Conservation (phyloP, 2,797 vertebrate genomes). For the Streptopelia turtur region DNA sequence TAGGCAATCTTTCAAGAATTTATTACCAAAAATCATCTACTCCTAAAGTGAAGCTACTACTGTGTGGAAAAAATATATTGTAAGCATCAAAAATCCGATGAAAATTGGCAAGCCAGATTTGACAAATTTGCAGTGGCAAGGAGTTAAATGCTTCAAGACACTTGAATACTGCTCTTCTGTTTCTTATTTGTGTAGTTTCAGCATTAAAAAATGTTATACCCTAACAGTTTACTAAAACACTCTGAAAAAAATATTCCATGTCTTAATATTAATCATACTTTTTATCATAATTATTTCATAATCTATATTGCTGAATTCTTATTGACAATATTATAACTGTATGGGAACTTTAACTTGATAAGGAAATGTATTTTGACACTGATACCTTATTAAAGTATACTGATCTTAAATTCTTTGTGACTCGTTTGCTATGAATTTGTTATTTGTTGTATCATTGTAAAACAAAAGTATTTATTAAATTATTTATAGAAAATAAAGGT, state of each 20-base stretch:
- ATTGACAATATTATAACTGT: slow-evolving; percentile 89
- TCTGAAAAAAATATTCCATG: slow-evolving; percentile 78
- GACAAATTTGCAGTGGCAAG: slow-evolving; percentile 53
- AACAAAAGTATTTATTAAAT: slow-evolving; percentile 70
- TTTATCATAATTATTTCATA: slow-evolving; percentile 83
- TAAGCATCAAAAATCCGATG: neutral
- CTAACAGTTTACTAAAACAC: slow-evolving; percentile 82
- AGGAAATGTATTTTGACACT: slow-evolving; percentile 98
- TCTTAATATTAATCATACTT: slow-evolving; percentile 86
- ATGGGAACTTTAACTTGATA: slow-evolving; percentile 90
- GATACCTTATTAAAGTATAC: slow-evolving; percentile 98
- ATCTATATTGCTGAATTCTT: slow-evolving; percentile 85
- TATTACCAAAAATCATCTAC: slow-evolving; percentile 34
- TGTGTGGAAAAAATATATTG: neutral
- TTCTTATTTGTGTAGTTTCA: slow-evolving; percentile 76
- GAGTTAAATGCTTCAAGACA: slow-evolving; percentile 81
- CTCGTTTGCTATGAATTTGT: slow-evolving; percentile 68
- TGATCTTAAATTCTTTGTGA: slow-evolving; percentile 82
- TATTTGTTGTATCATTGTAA: slow-evolving; percentile 59
- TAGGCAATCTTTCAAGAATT: slow-evolving; percentile 1
- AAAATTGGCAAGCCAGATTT: slow-evolving; percentile 22
- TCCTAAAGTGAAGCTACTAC: neutral
- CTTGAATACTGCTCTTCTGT: slow-evolving; percentile 68
- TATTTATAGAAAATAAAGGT: slow-evolving; percentile 70
- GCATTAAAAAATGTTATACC: slow-evolving; percentile 82